Base-by-base conservation (phyloP, 2,888 invertebrate genomes). In the Chironomus riparius region DNA sequence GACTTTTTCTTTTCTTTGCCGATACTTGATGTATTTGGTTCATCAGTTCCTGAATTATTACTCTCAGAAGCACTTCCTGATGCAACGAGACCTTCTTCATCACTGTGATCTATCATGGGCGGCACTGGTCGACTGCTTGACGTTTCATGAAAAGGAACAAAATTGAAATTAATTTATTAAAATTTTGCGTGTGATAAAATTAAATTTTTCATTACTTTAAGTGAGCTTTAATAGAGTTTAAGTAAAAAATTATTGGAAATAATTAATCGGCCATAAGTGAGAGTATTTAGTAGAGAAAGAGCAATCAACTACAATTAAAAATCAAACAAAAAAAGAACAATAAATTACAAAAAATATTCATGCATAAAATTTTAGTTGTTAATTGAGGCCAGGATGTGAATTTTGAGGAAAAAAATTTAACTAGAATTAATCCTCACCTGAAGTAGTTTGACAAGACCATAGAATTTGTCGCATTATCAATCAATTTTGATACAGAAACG, bases 41-140 rank as follows among this genome's bases (percentile, higher is more conserved):
- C 93, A 82, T 93, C 93, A 78, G 92, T 92, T 78, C 93, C 93
- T 13, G 93, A 92, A 80, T 91, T 90, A 80, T 92, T 93, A 79
- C 91, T 92, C 82, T 93, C 93, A 79, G 93, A 93, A 13, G 92
- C 92, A 79, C 88, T 88, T 15, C 88, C 88, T 5, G 92, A 92
- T 3, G 93, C 93, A 0, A 93, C 89, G 0, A 93, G 86, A 15
- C 93, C 93, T 81, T 94, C 94, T 81, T 89, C 89, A 80, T 91
- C 91, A 77, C 84, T 84, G 50, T 84, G 84, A 75, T 84, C 84
- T 82, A 83, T 82, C 77, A 83, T 83, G 38, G 72, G 50, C 5
- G 69, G 72, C 47, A 70, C 76, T 6, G 72, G 47, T 21, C 70
- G 69, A 69, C 76, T 72, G 4, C 38, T 38, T 38, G 38, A 38